Percentiles rank a stretch among this genome's conserved stretches.
phyloP scores from a whole-genome alignment of 2,113 vertebrate species.

The Melanostigma gelatinosum region DNA sequence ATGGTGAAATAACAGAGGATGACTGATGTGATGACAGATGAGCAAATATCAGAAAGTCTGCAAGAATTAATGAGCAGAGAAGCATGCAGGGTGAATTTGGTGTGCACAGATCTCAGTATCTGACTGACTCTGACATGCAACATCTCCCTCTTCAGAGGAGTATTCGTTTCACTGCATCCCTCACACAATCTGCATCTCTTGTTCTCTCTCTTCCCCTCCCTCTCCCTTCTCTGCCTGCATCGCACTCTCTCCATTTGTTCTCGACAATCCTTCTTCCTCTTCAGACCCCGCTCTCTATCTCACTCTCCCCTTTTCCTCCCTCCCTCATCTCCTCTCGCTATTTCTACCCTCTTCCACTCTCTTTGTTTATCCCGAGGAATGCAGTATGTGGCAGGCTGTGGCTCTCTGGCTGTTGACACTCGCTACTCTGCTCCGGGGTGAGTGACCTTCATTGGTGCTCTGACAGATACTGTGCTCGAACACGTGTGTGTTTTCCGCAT shows the following conservation, averaged over 20 bases:
- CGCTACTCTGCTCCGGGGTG: constrained; percentile 74
- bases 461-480: constrained; percentile 28
- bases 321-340: constrained; percentile 22
- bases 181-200: constrained; percentile 49
- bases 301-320: constrained; percentile 27
- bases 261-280: constrained; percentile 38
- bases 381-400: constrained; percentile 74
- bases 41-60: constrained; percentile 22
- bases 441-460: constrained; percentile 65
- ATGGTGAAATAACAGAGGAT: not conserved
- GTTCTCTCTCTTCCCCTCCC: constrained; percentile 28
- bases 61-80: constrained; percentile 17
- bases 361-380: constrained; percentile 57
- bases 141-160: constrained; percentile 32
- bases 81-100: constrained; percentile 23
- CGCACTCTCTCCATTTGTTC: constrained; percentile 49
- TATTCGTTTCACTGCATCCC: constrained; percentile 56
- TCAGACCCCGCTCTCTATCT: not conserved
- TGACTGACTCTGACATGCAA: constrained; percentile 38
- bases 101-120: constrained; percentile 1
- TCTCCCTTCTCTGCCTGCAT: constrained; percentile 39
- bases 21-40: constrained; percentile 23
- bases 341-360: constrained; percentile 42
- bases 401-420: constrained; percentile 71
- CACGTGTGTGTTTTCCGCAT: constrained; percentile 48